Conservation (phyloP, 2,888 invertebrate genomes). For the Fabriciana adippe region DNA sequence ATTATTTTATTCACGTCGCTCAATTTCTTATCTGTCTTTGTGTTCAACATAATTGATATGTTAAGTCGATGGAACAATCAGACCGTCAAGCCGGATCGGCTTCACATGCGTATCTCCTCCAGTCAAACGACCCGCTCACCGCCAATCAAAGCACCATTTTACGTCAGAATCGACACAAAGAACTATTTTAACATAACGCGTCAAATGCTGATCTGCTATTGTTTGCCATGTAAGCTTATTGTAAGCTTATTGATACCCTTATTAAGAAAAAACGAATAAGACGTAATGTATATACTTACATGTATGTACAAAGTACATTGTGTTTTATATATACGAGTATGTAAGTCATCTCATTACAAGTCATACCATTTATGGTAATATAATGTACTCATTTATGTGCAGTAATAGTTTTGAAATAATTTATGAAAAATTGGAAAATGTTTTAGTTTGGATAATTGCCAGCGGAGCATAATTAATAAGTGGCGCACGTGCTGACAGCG, state of each 20-base stretch:
- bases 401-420: conserved; percentile 2
- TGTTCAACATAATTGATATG: conserved; percentile 81
- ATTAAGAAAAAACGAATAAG: conserved; percentile 28
- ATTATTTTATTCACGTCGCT: conserved; percentile 81
- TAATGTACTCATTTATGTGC: background rate
- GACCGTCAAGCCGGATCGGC: conserved; percentile 57
- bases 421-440: conserved; percentile 12
- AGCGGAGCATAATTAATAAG: conserved; percentile 50
- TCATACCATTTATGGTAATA: too few relatives aligned
- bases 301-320: background rate
- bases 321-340: too few relatives aligned
- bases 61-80: conserved; percentile 79
- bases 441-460: conserved; percentile 36
- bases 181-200: conserved; percentile 71
- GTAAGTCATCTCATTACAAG: too few relatives aligned
- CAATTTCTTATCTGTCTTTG: conserved; percentile 74
- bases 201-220: conserved; percentile 51
- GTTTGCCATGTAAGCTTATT: conserved; percentile 58
- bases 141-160: conserved; percentile 51
- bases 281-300: background rate
- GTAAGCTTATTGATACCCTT: conserved; percentile 54
- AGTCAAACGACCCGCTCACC: conserved; percentile 46
- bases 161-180: conserved; percentile 63
- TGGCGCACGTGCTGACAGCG: conserved; percentile 57
- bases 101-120: conserved; percentile 36